Base-by-base conservation (phyloP, 1,140 invertebrate genomes). In the Kradibia gibbosae region DNA sequence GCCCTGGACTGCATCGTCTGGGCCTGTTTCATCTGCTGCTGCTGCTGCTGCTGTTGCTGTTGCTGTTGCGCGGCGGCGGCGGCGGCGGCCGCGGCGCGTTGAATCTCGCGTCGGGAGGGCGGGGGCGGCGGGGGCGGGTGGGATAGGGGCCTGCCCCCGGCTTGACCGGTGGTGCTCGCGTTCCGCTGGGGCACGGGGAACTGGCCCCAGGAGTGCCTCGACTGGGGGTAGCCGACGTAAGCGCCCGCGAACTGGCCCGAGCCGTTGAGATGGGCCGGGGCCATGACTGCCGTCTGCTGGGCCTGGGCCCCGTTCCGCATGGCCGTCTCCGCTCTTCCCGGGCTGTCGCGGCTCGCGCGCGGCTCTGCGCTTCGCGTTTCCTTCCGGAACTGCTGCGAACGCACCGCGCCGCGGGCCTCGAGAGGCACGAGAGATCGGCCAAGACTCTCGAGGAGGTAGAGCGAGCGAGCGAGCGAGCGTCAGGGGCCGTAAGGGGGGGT, bases 221-320 rank as follows among this genome's bases (percentile, higher is more conserved):
- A 84, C 13, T 87, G 85, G 62, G 88, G 84, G 80, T 91, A 90
- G 76, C 88, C 87, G 65, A 89, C 86, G 84, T 91, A 91, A 82
- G 89, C 87, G 80, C 89, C 90, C 78, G 90, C 88, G 85, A 91
- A 91, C 81, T 90, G 90, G 80, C 88, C 87, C 80, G 90, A 90
- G 76, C 90, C 90, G 86, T 91, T 91, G 60, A 91, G 85, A 84
- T 91, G 88, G 71, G 88, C 87, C 86, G 90, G 90, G 76, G 90
- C 84, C 89, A 90, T 90, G 76, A 90, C 89, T 81, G 89, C 90
- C 81, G 89, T 90, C 86, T 90, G 88, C 80, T 91, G 90, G 34
- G 71, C 55, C 82, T 90, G 88, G 67, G 86, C 87, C 78, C 89
- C 90, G 90, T 91, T 90, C 86, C 90, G 87, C 90, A 91, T 91